A percentile compares a stretch with the other conserved stretches of the same genome.
Evolutionary conservation across 2,797 vertebrate genomes (phyloP).

Genomic region (Glossophaga mutica): DNA sequence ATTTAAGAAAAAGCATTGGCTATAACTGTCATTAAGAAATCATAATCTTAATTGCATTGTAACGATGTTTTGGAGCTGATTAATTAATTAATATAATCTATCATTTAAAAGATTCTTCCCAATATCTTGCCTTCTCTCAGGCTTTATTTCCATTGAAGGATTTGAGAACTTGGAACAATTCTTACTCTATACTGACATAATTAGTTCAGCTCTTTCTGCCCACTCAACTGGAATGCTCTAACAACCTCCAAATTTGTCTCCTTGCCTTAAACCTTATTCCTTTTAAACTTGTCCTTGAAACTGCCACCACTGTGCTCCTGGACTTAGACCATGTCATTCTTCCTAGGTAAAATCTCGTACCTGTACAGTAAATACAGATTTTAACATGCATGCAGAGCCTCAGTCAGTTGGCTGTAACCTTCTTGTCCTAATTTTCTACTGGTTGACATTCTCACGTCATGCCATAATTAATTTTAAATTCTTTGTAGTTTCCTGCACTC

Average conservation of each 20-base stretch:
- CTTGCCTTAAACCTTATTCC: background rate
- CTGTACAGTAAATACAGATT: background rate
- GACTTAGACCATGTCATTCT: background rate
- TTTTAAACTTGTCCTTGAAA: background rate
- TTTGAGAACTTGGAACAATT: background rate
- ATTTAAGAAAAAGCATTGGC: conserved; percentile 6
- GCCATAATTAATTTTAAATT: background rate
- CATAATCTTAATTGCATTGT: background rate
- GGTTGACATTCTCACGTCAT: background rate
- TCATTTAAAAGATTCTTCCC: background rate
- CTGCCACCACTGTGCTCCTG: background rate
- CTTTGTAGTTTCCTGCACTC: background rate
- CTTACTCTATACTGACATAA: background rate
- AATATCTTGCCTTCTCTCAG: background rate
- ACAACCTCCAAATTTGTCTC: background rate
- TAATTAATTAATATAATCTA: background rate
- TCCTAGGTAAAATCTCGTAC: conserved; percentile 11
- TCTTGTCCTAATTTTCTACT: background rate
- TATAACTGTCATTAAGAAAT: conserved; percentile 17
- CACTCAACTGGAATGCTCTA: background rate
- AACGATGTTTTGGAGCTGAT: background rate
- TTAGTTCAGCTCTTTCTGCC: background rate
- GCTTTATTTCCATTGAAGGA: background rate
- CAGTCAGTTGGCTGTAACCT: background rate
- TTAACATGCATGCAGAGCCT: background rate